Evolutionary conservation across 2,113 vertebrate species (phyloP).

Genomic region (Menidia beryllina): DNA sequence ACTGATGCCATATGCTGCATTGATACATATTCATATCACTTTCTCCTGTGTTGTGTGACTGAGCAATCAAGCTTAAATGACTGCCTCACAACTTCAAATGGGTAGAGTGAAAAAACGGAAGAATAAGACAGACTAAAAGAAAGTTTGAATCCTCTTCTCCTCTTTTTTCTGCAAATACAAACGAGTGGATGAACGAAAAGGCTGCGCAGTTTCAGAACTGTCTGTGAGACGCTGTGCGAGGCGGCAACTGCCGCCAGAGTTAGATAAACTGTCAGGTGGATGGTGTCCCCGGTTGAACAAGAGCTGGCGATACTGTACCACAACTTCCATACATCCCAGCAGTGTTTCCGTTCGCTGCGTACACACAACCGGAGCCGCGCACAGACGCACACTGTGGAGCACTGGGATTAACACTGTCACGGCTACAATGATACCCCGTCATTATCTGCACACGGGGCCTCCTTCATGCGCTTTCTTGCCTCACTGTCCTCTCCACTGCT

Average conservation of each 20-base stretch:
- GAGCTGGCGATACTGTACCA: conserved; percentile 55
- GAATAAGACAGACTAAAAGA: conserved; percentile 45
- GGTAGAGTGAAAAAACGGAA: conserved; percentile 44
- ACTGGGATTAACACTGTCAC: conserved; percentile 85
- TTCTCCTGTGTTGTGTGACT: conserved; percentile 70
- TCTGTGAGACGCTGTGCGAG: conserved; percentile 41
- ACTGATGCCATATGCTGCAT: conserved; percentile 82
- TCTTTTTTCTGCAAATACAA: conserved; percentile 28
- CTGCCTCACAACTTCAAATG: conserved; percentile 81
- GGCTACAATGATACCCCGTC: conserved; percentile 81
- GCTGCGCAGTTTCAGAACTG: conserved; percentile 16
- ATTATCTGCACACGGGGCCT: conserved; percentile 83
- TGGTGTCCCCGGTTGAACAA: conserved; percentile 58
- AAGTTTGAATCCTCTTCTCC: conserved; percentile 58
- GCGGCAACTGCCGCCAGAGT: conserved; percentile 43
- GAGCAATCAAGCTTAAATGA: conserved; percentile 77
- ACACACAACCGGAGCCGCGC: conserved; percentile 36
- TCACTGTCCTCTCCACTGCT: conserved; percentile 78
- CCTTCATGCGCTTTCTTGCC: conserved; percentile 73
- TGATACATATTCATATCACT: conserved; percentile 86
- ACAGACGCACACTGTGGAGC: conserved; percentile 51
- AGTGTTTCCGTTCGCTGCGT: conserved; percentile 44
- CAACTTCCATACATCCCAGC: conserved; percentile 35
- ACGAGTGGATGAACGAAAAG: conserved; percentile 22
- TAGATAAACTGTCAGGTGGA: conserved; percentile 71